Base-by-base conservation (phyloP, 2,113 vertebrate species). In the Struthio camelus region DNA sequence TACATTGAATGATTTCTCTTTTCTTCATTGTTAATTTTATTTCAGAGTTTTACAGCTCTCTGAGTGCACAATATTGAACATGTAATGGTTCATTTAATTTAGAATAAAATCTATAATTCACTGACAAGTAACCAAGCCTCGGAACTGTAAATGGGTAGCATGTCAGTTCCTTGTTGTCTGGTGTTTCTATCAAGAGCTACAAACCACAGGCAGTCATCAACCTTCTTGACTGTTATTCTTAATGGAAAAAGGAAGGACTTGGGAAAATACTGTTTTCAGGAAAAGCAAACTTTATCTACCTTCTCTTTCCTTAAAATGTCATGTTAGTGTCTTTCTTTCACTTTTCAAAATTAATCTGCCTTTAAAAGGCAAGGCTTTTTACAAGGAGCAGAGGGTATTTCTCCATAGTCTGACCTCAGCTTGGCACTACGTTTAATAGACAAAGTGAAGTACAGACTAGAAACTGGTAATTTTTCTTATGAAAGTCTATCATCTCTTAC, bases 11-110 rank as follows among this genome's bases (percentile, higher is more conserved):
- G 92, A 48, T n/a, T 85, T 75, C 32, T 67, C 51, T 75, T 85
- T 72, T 91, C n/a, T 75, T 67, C 22, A 90, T 36, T 69, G 76
- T 78, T 86, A 88, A 84, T 90, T 96, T 97, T 80, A 88, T 88
- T 78, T 80, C 86, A 80, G 64, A 91, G 65, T 72, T 95, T 95
- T 85, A 87, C 54, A 77, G 64, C 46, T 80, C 77, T 85, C 40
- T 87, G 85, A 92, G 77, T 80, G 94, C 64, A 65, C n/a, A 70
- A 51, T 92, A 85, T 51, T 71, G 78, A 89, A 82, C 85, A 56
- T 28, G 44, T 36, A 90, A 88, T 51, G 25, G 71, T 65, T 92
- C 73, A 3, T 66, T 95, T 95, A 91, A 92, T 94, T 95, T 91
- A 54, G 69, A 91, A 86, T 38, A 79, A 94, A 77, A 46, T 73